Base-by-base conservation (phyloP, 30 jellyfish, hydroid and myxozoan species). In the Morbakka virulenta region DNA sequence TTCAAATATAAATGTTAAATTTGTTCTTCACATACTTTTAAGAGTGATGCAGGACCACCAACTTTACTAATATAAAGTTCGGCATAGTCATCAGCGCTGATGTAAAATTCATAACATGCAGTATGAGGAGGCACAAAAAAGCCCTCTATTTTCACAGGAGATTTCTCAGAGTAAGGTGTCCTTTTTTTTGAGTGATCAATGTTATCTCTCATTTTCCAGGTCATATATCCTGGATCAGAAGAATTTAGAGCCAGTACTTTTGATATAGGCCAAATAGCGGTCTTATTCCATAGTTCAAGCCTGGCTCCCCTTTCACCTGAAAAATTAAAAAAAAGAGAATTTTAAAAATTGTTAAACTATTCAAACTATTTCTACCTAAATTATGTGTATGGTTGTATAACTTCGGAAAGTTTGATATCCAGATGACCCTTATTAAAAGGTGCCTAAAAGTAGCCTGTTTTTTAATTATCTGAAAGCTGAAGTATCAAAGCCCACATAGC, bases 41-140 rank as follows among this genome's bases (percentile, higher is more conserved):
- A 30, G 0, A 76, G 50, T 1, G 94, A 77, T 22, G 83, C 61
- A 25, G 71, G 70, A 14, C 72, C 70, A 27, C 52, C 13, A 9
- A 9, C 9, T 21, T 50, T 52, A 35, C 94, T 79, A 71, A 79
- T 47, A 72, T 50, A 72, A 36, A 87, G 34, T 20, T 68, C 62
- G 4, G 89, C 94, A 85, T 41, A 76, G 77, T 91, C 98, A 66
- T 91, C 98, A 27, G 79, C 68, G 29, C 81, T 71, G 0, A 91
- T 62, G 63, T 82, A 29, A 35, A 91, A 74, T n/a, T 76, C 49
- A 50, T 50, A 91, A 25, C 41, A 13, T n/a, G 96, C 98, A 6
- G 90, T 81, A 70, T 78, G 85, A 2, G 98, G 98, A 2, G 98
- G 98, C 3, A 78, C 82, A 32, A 91, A 71, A 57, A 91, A 84